Base-by-base conservation (phyloP, 1,140 invertebrate genomes). In the Tigriopus japonicus region DNA sequence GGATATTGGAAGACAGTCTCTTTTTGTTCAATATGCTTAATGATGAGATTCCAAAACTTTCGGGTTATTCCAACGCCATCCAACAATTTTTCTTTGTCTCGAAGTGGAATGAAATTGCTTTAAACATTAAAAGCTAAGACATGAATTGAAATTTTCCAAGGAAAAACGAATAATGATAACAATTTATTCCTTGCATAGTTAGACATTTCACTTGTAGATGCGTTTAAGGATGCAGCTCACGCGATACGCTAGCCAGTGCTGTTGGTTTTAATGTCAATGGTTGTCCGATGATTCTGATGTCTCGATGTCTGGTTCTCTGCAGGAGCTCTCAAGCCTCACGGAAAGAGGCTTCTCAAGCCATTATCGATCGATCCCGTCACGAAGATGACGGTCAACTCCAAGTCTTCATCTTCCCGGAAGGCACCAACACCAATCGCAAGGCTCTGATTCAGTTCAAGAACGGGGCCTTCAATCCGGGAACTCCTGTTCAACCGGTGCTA, bases 391-490 rank as follows among this genome's bases (percentile, higher is more conserved):
- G 17, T 21, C 51, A 23, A 7, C 23, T 45, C 6, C 58, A 65
- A 81, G 81, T 95, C 24, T 78, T 94, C 58, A 90, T 96, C 65
- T 96, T 94, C 72, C 88, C 92, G 0, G 91, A 96, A 71, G 92
- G 92, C 40, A 96, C 91, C 0, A 94, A 89, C 70, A 93, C 91
- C 1, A 97, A 96, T 75, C 78, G 91, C 51, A 85, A 83, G 0
- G 90, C 86, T 69, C 72, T 96, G 56, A 92, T 95, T 58, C 87
- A 85, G 14, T 97, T 93, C 71, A 97, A 97, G 75, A 83, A 84
- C 14, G 91, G 90, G 62, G 85, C 85, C 5, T 77, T 77, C 72
- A 88, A 88, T 75, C 90, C 90, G 0, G 90, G 89, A 0, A 86
- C 93, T 12, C 89, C 92, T 0, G 85, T 97, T 0, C 92, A 97